Evolutionary conservation across 2,113 vertebrate species (phyloP).

Genomic region (Podarcis cretensis): DNA sequence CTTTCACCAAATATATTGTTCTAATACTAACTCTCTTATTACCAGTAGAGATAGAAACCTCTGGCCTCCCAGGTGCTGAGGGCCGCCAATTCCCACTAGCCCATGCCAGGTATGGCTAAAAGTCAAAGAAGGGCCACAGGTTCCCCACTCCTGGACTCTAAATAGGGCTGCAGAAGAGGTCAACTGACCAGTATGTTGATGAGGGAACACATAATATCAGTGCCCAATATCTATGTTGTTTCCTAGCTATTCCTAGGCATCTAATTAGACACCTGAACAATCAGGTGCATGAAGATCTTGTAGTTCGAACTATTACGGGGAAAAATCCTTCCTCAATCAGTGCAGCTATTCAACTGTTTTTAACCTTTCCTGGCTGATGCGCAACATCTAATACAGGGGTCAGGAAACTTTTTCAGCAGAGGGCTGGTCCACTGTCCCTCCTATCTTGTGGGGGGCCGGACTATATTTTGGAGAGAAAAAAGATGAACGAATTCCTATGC

Average conservation of each 20-base stretch:
- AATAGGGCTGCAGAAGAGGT: not conserved
- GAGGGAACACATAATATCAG: not conserved
- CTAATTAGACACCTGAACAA: not conserved
- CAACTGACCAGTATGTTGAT: not conserved
- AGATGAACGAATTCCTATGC: too few species aligned
- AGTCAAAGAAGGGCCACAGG: too few species aligned
- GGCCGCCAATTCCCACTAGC: too few species aligned
- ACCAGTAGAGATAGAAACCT: too few species aligned
- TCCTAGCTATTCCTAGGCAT: not conserved
- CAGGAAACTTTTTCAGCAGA: too few species aligned
- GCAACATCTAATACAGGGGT: not conserved
- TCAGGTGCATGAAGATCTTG: not conserved
- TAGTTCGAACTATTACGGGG: not conserved
- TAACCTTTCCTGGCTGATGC: not conserved
- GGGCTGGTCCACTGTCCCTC: too few species aligned
- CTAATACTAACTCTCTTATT: not conserved
- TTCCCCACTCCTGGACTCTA: not conserved
- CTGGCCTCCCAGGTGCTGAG: too few species aligned
- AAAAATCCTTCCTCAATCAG: not conserved
- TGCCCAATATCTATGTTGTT: not conserved
- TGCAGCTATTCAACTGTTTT: not conserved
- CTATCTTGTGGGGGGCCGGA: too few species aligned
- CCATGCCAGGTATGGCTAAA: too few species aligned
- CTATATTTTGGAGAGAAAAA: too few species aligned
- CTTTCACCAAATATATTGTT: not conserved